Conservation (phyloP, 2,797 vertebrate species). For the Tamandua tetradactyla region DNA sequence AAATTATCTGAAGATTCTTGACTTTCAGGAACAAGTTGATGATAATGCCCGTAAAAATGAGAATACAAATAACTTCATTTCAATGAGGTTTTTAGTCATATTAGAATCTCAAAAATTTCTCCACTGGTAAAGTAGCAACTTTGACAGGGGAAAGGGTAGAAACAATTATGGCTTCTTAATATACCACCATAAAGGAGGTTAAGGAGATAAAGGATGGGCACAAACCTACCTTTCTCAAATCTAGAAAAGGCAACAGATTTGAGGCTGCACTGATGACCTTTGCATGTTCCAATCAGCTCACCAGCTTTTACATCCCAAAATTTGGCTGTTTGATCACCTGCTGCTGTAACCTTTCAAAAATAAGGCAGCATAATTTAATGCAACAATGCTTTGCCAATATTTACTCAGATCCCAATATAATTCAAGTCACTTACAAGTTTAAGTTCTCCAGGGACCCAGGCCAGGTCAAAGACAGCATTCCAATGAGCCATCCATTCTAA, state of each 20-base stretch:
- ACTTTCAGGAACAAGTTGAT: constrained; percentile 18
- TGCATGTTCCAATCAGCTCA: constrained; percentile 93
- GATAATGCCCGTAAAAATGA: not conserved
- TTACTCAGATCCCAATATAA: constrained; percentile 55
- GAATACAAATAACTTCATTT: constrained; percentile 19
- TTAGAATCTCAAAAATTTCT: not conserved
- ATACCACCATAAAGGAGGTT: not conserved
- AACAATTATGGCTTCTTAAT: not conserved
- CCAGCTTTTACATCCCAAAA: constrained; percentile 94
- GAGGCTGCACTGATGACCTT: constrained; percentile 97
- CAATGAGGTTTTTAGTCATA: constrained; percentile 29
- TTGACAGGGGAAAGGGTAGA: not conserved
- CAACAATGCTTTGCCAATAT: constrained; percentile 33
- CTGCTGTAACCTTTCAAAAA: constrained; percentile 93
- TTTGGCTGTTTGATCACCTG: constrained; percentile 96
- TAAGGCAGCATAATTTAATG: constrained; percentile 63
- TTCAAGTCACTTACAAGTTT: constrained; percentile 89
- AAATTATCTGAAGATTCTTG: not conserved
- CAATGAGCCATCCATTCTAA: constrained; percentile 97
- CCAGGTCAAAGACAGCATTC: constrained; percentile 97
- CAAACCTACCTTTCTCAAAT: constrained; percentile 91
- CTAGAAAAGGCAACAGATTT: constrained; percentile 95
- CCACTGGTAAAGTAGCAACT: not conserved
- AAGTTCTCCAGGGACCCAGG: constrained; percentile 95
- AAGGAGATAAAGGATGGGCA: not conserved